A percentile compares a stretch with the other conserved stretches of the same genome.
phyloP scores from a whole-genome alignment of 2,113 vertebrate species.

The Stictonetta naevosa region DNA sequence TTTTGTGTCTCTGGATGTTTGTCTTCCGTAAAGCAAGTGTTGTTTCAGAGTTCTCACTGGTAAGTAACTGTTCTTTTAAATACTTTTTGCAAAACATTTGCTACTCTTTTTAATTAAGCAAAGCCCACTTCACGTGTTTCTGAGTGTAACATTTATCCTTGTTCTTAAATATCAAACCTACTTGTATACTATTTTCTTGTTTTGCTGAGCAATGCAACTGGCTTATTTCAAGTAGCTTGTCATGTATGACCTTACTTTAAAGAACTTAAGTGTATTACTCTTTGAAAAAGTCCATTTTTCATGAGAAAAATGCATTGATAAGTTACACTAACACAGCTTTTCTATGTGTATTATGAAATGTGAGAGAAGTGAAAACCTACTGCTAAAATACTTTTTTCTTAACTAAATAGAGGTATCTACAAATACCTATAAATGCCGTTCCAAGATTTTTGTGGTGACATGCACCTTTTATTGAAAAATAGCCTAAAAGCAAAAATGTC shows the following conservation, averaged over 20 bases:
- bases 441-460: neutral
- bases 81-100: neutral
- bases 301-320: neutral
- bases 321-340: neutral
- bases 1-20: neutral
- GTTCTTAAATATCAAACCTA: neutral
- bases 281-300: neutral
- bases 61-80: constrained; percentile 22
- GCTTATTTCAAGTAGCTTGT: neutral
- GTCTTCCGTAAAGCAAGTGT: neutral
- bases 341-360: neutral
- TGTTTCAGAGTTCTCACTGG: neutral
- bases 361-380: neutral
- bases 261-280: neutral
- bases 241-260: neutral
- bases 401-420: neutral
- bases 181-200: neutral
- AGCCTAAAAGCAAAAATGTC: neutral
- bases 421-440: neutral
- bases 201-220: neutral
- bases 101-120: neutral
- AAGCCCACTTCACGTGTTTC: neutral
- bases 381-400: neutral
- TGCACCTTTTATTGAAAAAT: neutral
- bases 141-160: neutral